phyloP scores from a whole-genome alignment of 2,113 vertebrate species.

The Neogale vison region DNA sequence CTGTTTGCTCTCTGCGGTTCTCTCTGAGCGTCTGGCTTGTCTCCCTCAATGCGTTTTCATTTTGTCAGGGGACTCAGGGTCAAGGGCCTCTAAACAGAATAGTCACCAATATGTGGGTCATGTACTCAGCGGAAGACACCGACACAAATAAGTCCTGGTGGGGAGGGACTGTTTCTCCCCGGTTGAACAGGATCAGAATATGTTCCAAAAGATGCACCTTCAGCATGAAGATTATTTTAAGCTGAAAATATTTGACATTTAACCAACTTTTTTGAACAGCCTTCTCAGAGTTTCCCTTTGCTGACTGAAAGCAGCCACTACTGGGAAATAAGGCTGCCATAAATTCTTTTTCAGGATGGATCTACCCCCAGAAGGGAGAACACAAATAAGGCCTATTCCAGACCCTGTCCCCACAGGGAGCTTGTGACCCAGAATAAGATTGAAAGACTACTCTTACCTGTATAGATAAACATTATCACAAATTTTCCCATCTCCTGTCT shows the following conservation, averaged over 20 bases:
- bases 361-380: no score
- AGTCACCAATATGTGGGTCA: fast-evolving
- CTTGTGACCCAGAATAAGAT: background rate
- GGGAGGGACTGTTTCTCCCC: background rate
- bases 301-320: background rate
- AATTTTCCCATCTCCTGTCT: background rate
- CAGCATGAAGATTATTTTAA: background rate
- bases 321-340: background rate
- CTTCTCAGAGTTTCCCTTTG: background rate
- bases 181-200: background rate
- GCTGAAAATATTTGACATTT: background rate
- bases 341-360: background rate
- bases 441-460: background rate
- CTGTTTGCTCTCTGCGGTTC: fast-evolving
- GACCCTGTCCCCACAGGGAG: background rate
- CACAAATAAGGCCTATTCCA: no score
- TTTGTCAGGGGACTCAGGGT: background rate
- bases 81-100: background rate
- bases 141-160: background rate
- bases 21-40: background rate
- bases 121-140: no score
- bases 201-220: background rate
- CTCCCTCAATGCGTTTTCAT: no score
- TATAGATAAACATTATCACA: background rate
- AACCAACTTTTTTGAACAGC: background rate